These are phyloP conservation scores for Castor canadensis DNA, from an alignment of 2,113 vertebrate species.

Conservation along the genomic window DNA sequence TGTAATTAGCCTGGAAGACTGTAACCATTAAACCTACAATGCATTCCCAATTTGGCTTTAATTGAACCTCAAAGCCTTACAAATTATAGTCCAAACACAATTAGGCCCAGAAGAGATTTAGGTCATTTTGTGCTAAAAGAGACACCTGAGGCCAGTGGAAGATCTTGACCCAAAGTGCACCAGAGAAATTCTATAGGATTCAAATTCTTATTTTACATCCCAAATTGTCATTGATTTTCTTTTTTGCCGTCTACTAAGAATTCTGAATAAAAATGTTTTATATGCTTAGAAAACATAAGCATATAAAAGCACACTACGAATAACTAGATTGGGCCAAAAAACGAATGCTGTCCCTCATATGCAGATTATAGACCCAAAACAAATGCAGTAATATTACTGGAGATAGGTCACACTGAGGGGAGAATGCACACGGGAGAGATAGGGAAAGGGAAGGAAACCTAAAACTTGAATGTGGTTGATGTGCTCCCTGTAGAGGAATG, in stretches of 20 bases:
- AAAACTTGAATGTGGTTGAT: no score
- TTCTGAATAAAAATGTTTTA: conserved; percentile 4
- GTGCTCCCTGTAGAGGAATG: no score
- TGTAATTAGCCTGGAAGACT: neutral
- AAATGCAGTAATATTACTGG: no score
- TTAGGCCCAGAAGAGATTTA: conserved; percentile 9
- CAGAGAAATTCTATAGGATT: neutral
- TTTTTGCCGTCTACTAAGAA: neutral
- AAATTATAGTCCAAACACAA: conserved; percentile 25
- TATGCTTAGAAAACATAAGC: neutral
- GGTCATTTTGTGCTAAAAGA: neutral
- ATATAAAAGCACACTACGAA: neutral
- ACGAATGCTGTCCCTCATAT: no score
- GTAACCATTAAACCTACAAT: neutral
- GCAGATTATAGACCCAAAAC: no score
- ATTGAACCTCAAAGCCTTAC: conserved; percentile 7
- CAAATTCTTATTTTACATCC: neutral
- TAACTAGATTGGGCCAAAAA: neutral
- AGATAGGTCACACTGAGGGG: no score
- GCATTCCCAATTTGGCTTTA: conserved; percentile 14
- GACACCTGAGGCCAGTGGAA: neutral
- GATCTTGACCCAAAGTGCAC: neutral
- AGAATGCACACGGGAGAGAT: no score
- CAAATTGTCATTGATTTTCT: neutral
- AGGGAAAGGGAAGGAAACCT: no score